Conservation (phyloP, 2,888 invertebrate genomes). For the Lamellibrachia satsuma region DNA sequence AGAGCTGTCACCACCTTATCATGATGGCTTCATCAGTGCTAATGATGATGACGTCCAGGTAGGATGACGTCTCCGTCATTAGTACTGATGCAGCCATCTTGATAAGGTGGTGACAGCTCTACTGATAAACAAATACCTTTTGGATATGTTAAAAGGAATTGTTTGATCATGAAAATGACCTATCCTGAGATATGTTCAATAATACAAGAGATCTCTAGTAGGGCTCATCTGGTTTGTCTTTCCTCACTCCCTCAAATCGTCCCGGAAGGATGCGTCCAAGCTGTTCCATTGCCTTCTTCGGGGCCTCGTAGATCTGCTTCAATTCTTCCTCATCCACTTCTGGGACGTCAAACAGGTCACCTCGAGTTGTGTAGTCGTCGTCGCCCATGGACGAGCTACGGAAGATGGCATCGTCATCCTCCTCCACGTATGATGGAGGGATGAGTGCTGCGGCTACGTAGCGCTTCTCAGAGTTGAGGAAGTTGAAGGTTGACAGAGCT, state of each 20-base stretch:
- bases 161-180: too few relatives aligned
- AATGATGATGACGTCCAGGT: too few relatives aligned
- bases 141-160: too few relatives aligned
- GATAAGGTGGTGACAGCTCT: too few relatives aligned
- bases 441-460: conserved; percentile 72
- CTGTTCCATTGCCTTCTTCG: neutral
- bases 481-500: conserved; percentile 91
- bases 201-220: neutral
- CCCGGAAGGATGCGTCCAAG: neutral
- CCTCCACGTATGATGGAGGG: conserved; percentile 63
- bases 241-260: neutral
- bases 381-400: neutral
- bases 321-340: neutral
- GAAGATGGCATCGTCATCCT: neutral
- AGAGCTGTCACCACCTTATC: too few relatives aligned
- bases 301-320: neutral
- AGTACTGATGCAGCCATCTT: too few relatives aligned
- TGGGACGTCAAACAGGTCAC: neutral
- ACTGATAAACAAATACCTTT: too few relatives aligned
- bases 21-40: too few relatives aligned
- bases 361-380: neutral
- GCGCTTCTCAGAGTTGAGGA: conserved; percentile 83
- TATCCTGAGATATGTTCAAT: too few relatives aligned
- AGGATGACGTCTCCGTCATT: too few relatives aligned
- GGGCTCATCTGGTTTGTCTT: neutral